These are phyloP conservation scores for Esox niger DNA, from an alignment of 2,113 vertebrate genomes.

Conservation along the genomic window DNA sequence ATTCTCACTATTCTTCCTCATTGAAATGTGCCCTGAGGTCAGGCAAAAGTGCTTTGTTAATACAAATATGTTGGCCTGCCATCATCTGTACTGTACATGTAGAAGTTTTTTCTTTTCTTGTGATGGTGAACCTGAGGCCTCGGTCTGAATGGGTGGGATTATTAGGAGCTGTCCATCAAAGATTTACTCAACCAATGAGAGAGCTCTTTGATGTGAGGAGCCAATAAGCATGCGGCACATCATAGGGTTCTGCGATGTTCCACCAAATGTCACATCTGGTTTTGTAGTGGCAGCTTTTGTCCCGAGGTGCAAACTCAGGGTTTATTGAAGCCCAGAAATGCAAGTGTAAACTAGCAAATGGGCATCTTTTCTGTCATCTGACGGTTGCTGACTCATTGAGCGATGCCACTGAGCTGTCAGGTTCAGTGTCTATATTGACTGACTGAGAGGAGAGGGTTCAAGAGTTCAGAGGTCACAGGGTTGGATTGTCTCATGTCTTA, in stretches of 20 bases:
- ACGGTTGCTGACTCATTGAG: neutral
- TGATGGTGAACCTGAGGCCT: no score
- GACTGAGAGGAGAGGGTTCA: neutral
- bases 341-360: no score
- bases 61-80: conserved; percentile 12
- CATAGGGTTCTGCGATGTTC: neutral
- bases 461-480: conserved; percentile 19
- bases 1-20: conserved; percentile 9
- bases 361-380: no score
- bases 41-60: conserved; percentile 61
- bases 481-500: conserved; percentile 39
- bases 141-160: neutral
- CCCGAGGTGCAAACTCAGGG: no score
- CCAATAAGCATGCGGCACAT: neutral
- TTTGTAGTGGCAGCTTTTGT: no score
- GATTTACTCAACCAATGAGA: conserved; percentile 16
- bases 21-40: conserved; percentile 22
- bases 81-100: conserved; percentile 7
- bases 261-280: neutral
- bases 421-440: neutral
- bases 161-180: conserved; percentile 10
- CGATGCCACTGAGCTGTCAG: neutral
- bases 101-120: neutral
- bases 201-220: conserved; percentile 1
- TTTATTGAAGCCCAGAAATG: no score